Conservation (phyloP, 2,888 invertebrate genomes). For the Apodemia duryi region DNA sequence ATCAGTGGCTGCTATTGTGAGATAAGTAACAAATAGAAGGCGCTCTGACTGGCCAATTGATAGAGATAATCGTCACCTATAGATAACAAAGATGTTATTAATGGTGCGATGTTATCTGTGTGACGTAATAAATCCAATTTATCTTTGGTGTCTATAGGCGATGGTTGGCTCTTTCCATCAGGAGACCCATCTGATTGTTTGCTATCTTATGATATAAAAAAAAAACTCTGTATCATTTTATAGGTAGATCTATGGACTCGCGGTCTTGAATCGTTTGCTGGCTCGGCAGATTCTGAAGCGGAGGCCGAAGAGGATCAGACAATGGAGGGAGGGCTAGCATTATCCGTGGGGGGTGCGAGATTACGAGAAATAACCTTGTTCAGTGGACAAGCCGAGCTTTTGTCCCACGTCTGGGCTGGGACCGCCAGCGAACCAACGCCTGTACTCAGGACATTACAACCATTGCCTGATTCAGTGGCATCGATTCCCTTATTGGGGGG, state of each 20-base stretch:
- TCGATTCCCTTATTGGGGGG: not conserved
- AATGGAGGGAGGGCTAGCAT: not conserved
- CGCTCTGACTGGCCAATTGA: no score
- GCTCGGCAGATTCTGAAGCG: not conserved
- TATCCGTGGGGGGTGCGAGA: not conserved
- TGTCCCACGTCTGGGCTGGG: slow-evolving; percentile 6
- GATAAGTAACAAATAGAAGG: no score
- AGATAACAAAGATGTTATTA: no score
- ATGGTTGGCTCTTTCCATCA: no score
- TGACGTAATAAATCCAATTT: no score
- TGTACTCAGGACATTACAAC: not conserved
- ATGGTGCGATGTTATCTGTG: no score
- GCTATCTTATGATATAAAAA: no score
- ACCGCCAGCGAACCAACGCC: slow-evolving; percentile 5
- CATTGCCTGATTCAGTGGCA: not conserved
- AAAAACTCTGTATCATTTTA: not conserved
- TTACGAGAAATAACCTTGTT: not conserved
- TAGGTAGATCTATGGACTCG: slow-evolving; percentile 6
- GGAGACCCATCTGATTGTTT: no score
- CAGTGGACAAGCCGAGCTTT: not conserved
- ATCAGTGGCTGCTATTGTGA: no score
- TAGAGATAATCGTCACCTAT: no score
- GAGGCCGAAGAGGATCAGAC: not conserved
- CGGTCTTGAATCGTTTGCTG: not conserved
- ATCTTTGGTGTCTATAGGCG: no score